phyloP scores from a whole-genome alignment of 2,888 invertebrate genomes.

The Leptura quadrifasciata region DNA sequence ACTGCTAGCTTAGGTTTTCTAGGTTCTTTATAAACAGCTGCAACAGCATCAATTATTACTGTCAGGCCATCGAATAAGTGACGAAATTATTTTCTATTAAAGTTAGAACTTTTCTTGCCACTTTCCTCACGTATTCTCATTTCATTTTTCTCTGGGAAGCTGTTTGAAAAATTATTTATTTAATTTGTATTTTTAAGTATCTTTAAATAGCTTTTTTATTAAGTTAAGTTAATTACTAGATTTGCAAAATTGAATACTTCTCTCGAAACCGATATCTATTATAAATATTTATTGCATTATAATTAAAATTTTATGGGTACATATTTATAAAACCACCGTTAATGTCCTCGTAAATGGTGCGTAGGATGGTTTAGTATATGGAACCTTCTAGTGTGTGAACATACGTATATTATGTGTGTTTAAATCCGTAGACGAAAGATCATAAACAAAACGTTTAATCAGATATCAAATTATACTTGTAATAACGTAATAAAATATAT shows the following conservation, averaged over 20 bases:
- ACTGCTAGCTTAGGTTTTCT: too few relatives aligned
- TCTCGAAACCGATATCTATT: slow-evolving; percentile 2
- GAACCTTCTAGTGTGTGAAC: slow-evolving; percentile 2
- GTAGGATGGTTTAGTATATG: slow-evolving; percentile 17
- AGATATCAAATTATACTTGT: background rate
- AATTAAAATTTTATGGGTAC: slow-evolving; percentile 26
- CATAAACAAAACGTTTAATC: background rate
- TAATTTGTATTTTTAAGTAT: too few relatives aligned
- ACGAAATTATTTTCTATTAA: too few relatives aligned
- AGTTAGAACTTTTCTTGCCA: too few relatives aligned
- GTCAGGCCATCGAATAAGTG: too few relatives aligned
- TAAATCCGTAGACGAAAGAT: background rate
- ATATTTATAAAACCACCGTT: slow-evolving; percentile 25
- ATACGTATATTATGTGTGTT: slow-evolving; percentile 1
- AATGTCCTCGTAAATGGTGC: slow-evolving; percentile 9
- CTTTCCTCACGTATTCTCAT: too few relatives aligned
- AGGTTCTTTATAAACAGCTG: too few relatives aligned
- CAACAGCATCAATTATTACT: too few relatives aligned
- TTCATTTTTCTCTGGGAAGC: too few relatives aligned
- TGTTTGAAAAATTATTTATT: too few relatives aligned
- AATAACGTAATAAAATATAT: too few relatives aligned
- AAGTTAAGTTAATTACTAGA: background rate
- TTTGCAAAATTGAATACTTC: slow-evolving; percentile 1
- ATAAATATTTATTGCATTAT: slow-evolving; percentile 10
- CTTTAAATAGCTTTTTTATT: too few relatives aligned